Evolutionary conservation across 2,888 invertebrate species (phyloP).

Genomic region (Hymenopus coronatus): DNA sequence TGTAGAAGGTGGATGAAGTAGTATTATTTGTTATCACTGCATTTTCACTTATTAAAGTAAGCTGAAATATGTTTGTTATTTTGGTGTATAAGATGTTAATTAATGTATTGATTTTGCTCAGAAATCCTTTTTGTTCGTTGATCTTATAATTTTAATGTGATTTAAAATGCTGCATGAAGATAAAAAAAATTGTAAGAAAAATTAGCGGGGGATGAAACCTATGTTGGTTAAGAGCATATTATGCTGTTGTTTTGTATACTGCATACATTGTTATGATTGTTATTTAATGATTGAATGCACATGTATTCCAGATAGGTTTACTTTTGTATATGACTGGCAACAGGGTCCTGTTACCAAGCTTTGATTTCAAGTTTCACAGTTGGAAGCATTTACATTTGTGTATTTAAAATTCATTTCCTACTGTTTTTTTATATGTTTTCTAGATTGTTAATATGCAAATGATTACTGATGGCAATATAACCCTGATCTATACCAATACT

Average conservation of each 20-base stretch:
- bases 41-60: not conserved
- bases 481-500: too few relatives aligned
- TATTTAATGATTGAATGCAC: conserved; percentile 6
- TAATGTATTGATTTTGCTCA: conserved; percentile 17
- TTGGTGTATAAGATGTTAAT: not conserved
- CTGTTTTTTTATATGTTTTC: too few relatives aligned
- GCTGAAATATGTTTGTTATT: conserved; percentile 7
- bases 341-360: not conserved
- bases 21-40: not conserved
- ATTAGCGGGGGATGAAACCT: not conserved
- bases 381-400: not conserved
- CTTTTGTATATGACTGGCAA: not conserved
- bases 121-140: not conserved
- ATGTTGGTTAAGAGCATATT: not conserved
- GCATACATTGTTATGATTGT: not conserved
- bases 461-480: too few relatives aligned
- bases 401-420: not conserved
- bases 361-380: not conserved
- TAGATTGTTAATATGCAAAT: too few relatives aligned
- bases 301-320: not conserved
- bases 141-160: not conserved
- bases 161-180: not conserved
- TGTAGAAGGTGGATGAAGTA: not conserved
- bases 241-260: not conserved
- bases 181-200: not conserved